Evolutionary conservation across 2,113 vertebrate genomes (phyloP), one percentile per base, ranked within the genome.

Genomic region (Pholis gunnellus): DNA sequence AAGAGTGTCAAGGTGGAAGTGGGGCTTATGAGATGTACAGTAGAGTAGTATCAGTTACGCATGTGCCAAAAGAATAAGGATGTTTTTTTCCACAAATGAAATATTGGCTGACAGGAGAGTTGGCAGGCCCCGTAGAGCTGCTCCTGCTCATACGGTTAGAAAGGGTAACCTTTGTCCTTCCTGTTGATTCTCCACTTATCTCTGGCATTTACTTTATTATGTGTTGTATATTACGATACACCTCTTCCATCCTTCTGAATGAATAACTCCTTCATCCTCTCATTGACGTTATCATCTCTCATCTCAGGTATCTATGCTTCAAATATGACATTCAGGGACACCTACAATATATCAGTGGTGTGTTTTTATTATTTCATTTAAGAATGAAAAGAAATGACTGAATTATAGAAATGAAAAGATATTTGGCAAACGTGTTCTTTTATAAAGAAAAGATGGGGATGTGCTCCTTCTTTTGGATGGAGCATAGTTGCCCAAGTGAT

Each of bases 401-500:
- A 73, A 46, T 34, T 54, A 20, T 52, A 2, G 17, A 9, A 59
- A 38, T 57, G 3, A 44, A 22, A 13, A 38, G n/a, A 31, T 60
- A 31, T 60, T 31, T 18, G 6, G 57, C 9, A 73, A 73, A 61
- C 6, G 38, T 3, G 6, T 31, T 84, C 27, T 61, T 29, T 72
- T 54, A 25, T 15, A 9, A 31, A 64, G 3, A 14, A 66, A 77
- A 80, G 69, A 56, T 36, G 7, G 8, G 13, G 7, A 20, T n/a
- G 36, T 13, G 0, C 2, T 61, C 8, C 40, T 66, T 8, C 27
- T 54, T 63, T 56, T 2, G 36, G 69, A 8, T 20, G 56, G 18
- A n/a, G 13, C 22, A 34, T 46, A 76, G 52, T 73, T 56, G 20
- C 22, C 66, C 14, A 80, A 42, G 36, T 82, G 22, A 50, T 22